These are phyloP conservation scores for Pomacea canaliculata DNA, from an alignment of 2,888 invertebrate genomes.

Conservation along the genomic window DNA sequence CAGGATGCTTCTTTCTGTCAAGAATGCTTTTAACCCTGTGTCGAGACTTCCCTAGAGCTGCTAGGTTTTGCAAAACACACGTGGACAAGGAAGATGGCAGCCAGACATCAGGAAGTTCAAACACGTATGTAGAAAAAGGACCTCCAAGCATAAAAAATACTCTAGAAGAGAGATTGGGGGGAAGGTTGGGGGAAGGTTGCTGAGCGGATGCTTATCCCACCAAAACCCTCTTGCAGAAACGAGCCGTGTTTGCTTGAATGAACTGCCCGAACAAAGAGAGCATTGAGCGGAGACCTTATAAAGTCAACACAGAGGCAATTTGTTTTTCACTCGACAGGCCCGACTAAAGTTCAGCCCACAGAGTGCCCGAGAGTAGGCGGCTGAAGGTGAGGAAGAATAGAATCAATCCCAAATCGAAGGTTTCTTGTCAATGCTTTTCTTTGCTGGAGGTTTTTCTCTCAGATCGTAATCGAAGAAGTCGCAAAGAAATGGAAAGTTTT, in stretches of 20 bases:
- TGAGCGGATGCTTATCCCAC: no score
- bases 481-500: not conserved
- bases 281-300: slow-evolving; percentile 5
- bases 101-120: no score
- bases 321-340: slow-evolving; percentile 18
- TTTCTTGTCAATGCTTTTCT: slow-evolving; percentile 5
- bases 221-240: no score
- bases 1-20: no score
- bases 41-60: no score
- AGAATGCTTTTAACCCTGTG: no score
- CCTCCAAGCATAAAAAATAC: no score
- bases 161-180: no score
- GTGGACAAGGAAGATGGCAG: no score
- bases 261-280: not conserved
- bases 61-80: no score
- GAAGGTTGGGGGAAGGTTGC: no score
- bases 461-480: not conserved
- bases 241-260: slow-evolving; percentile 4
- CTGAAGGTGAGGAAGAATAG: not conserved
- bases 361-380: not conserved
- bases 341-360: not conserved
- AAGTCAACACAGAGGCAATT: slow-evolving; percentile 18
- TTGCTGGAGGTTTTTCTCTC: not conserved
- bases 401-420: slow-evolving; percentile 12
- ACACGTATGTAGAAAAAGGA: no score